Base-by-base conservation (phyloP, 2,113 vertebrate species). In the Psephotus haematonotus region DNA sequence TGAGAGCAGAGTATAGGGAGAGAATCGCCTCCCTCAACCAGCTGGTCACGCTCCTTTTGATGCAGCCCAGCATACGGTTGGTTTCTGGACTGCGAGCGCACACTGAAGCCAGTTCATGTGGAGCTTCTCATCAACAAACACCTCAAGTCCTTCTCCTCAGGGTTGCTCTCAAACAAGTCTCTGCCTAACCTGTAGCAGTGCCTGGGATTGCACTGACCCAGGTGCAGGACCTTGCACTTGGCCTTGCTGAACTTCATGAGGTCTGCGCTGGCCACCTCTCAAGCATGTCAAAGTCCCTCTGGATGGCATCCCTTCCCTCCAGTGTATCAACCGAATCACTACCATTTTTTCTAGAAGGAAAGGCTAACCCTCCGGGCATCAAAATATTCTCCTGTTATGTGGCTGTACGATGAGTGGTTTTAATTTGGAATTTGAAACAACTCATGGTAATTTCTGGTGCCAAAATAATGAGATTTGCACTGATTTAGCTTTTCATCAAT, bases 1-100 rank as follows among this genome's bases (percentile, higher is more conserved):
- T 1, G 3, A 69, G 8, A n/a, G 53, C 14, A 7, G 31, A 64
- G n/a, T 0, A 44, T 22, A 57, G 27, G 76, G 17, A 4, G 2
- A 52, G 47, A 20, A 74, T 31, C 33, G 8, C 8, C 19, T 65
- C 20, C 7, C 14, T 60, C 0, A 0, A 10, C 24, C 55, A 70
- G 72, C 55, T 50, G 63, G 5, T 22, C 17, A 6, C 1, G 0
- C 14, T 60, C 6, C 72, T 44, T 64, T 49, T 13, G 67, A 5
- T 49, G 39, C 28, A 55, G 67, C 39, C 39, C 28, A 62, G 35
- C 13, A 14, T 28, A 29, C 1, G 0, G 3, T 4, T 82, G 47
- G 12, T 11, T 57, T 78, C 60, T 37, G 70, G 41, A 11, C 25
- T 52, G 22, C 0, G 0, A 41, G 28, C 1, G 6, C 33, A 59